A percentile compares a stretch with the other conserved stretches of the same genome.
These are phyloP conservation scores for Drosophila carrolli DNA, from an alignment of 1,140 invertebrate species.

Conservation along the genomic window DNA sequence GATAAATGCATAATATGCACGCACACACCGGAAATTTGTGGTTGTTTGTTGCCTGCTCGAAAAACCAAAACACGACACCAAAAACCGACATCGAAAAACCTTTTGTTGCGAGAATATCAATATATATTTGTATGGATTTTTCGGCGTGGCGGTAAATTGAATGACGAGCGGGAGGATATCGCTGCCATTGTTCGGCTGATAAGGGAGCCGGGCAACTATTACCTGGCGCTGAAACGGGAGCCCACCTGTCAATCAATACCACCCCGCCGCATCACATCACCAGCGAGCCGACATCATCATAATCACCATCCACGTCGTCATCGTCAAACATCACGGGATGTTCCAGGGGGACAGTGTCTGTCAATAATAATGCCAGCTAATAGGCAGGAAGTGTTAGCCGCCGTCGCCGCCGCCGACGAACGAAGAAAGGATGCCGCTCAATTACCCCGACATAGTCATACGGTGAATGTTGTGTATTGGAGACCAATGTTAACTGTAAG, in stretches of 20 bases:
- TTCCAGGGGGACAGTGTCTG: slow-evolving; percentile 24
- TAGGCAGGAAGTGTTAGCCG: slow-evolving; percentile 64
- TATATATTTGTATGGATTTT: slow-evolving; percentile 20
- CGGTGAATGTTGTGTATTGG: slow-evolving; percentile 85
- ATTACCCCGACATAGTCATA: slow-evolving; percentile 85
- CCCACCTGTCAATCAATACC: slow-evolving; percentile 41
- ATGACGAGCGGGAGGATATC: slow-evolving; percentile 59
- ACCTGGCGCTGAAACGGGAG: slow-evolving; percentile 30
- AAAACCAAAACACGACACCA: slow-evolving; percentile 50
- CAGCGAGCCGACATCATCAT: slow-evolving; percentile 2
- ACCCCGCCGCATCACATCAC: slow-evolving; percentile 4
- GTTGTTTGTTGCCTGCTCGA: slow-evolving; percentile 35
- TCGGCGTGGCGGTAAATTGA: slow-evolving; percentile 56
- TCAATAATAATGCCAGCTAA: slow-evolving; percentile 62
- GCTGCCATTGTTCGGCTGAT: slow-evolving; percentile 49
- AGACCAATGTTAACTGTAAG: slow-evolving; percentile 85
- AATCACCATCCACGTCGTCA: slow-evolving; percentile 8
- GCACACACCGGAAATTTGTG: slow-evolving; percentile 63
- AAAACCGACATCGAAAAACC: slow-evolving; percentile 33
- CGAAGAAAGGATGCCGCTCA: slow-evolving; percentile 61
- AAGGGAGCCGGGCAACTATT: slow-evolving; percentile 50
- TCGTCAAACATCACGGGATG: slow-evolving; percentile 22
- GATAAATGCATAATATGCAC: slow-evolving; percentile 75
- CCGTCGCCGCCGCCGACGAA: slow-evolving; percentile 20
- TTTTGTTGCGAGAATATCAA: slow-evolving; percentile 46